Percentiles rank a stretch among this genome's conserved stretches.
Conservation (phyloP, 2,888 invertebrate species). For the Tenthredo notha region DNA sequence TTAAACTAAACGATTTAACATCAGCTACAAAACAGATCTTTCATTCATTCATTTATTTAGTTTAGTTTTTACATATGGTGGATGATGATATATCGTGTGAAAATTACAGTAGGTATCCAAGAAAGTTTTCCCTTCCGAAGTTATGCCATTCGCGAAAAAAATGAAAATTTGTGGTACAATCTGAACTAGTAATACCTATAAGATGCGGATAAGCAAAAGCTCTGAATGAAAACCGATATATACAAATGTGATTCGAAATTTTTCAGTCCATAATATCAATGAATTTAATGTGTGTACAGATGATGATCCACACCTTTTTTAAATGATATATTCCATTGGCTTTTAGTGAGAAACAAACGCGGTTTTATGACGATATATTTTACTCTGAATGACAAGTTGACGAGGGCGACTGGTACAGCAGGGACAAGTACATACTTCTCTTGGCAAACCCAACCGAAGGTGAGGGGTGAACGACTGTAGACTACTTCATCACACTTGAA, state of each 20-base stretch:
- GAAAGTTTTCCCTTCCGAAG: not conserved
- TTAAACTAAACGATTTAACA: not conserved
- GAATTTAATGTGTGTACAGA: not conserved
- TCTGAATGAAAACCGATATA: too few species aligned
- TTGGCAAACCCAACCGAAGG: conserved; percentile 36
- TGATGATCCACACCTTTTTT: not conserved
- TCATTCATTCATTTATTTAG: not conserved
- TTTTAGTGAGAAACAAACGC: not conserved
- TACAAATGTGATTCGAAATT: not conserved
- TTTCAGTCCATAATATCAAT: not conserved
- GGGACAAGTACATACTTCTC: conserved; percentile 23
- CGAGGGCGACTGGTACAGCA: not conserved
- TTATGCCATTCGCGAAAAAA: not conserved
- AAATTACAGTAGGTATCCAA: not conserved
- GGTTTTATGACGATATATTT: not conserved
- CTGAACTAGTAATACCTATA: not conserved
- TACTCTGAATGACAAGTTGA: conserved; percentile 16
- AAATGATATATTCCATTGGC: not conserved
- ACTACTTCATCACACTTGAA: conserved; percentile 71
- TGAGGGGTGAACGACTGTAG: conserved; percentile 59
- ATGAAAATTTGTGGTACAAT: not conserved
- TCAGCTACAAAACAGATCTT: not conserved
- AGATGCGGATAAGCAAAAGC: not conserved
- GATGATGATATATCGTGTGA: not conserved
- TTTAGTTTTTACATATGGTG: not conserved